Evolutionary conservation across 2,888 invertebrate genomes (phyloP), one percentile per base, ranked within the genome.

Genomic region (Agrochola lota): DNA sequence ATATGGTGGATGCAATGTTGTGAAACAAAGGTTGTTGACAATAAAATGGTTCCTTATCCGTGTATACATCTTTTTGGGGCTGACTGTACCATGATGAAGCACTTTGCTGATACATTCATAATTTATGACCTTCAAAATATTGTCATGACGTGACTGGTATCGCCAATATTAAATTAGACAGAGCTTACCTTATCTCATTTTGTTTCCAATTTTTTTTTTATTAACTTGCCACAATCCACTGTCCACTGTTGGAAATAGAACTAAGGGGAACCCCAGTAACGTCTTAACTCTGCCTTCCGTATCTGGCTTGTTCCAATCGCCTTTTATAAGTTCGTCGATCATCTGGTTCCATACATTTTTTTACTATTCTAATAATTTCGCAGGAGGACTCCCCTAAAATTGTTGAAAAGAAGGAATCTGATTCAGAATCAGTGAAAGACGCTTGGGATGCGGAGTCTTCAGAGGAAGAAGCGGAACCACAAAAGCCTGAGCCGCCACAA

Each of bases 381-480:
- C 75, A 95, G 94, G 93, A 94, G 74, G 94, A 93, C 71, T 86
- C 88, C 23, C 92, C 91, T 26, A 95, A 94, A 89, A 78, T 84
- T 15, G 92, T 90, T 62, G 92, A 91, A 57, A 95, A 93, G 80
- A 93, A 94, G 59, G 95, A 94, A 81, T 91, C 93, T 11, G 96
- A 97, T 17, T 97, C 97, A 87, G 97, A 97, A 81, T 91, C 92
- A 8, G 97, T 99, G 0, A 98, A 99, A 93, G 98, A 99, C 90
- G 97, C 98, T 0, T 99, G 99, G 98, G 99, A 99, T 94, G 98
- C 98, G 0, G 98, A 98, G 81, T 98, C 98, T 67, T 96, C 96
- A 2, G 97, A 97, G 76, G 97, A 97, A 26, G 96, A 96, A 75
- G 83, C 88, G 0, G 95, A 95, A 3, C 88, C 93, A 7, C 83